Percentiles rank a stretch among this genome's conserved stretches.
phyloP scores from a whole-genome alignment of 2,888 invertebrate species.

The Lycocerus yunnanus region DNA sequence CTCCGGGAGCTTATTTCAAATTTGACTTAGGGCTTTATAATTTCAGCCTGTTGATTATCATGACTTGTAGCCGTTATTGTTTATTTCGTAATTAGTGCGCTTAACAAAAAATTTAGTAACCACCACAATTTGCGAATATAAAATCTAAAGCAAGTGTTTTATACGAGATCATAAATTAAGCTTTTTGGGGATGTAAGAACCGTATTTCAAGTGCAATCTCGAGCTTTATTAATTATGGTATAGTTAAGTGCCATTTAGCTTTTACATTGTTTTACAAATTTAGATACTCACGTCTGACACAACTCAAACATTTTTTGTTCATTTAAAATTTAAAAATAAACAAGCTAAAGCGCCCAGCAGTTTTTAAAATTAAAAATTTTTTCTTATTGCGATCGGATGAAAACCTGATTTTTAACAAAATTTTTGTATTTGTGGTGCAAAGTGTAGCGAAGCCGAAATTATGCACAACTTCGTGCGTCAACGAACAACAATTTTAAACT shows the following conservation, averaged over 20 bases:
- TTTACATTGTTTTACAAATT: background rate
- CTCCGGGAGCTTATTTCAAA: background rate
- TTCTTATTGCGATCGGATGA: too few species aligned
- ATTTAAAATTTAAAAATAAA: too few species aligned
- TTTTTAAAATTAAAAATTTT: too few species aligned
- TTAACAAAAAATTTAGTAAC: background rate
- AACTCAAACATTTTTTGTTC: background rate
- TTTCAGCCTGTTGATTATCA: background rate
- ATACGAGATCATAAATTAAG: background rate
- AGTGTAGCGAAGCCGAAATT: too few species aligned
- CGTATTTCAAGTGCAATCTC: background rate
- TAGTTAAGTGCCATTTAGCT: conserved; percentile 2
- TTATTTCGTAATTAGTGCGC: background rate
- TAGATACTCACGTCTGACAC: background rate
- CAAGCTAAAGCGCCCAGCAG: too few species aligned
- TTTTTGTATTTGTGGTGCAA: too few species aligned
- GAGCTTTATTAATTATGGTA: conserved; percentile 1
- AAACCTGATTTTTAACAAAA: too few species aligned
- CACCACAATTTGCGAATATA: background rate
- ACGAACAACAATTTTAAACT: too few species aligned
- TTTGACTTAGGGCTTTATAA: background rate
- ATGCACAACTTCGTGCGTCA: too few species aligned
- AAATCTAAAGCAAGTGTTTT: background rate
- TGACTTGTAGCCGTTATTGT: background rate
- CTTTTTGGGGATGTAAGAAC: background rate